These are phyloP conservation scores for Tethea ocularis DNA, from an alignment of 2,888 invertebrate genomes.

Conservation along the genomic window DNA sequence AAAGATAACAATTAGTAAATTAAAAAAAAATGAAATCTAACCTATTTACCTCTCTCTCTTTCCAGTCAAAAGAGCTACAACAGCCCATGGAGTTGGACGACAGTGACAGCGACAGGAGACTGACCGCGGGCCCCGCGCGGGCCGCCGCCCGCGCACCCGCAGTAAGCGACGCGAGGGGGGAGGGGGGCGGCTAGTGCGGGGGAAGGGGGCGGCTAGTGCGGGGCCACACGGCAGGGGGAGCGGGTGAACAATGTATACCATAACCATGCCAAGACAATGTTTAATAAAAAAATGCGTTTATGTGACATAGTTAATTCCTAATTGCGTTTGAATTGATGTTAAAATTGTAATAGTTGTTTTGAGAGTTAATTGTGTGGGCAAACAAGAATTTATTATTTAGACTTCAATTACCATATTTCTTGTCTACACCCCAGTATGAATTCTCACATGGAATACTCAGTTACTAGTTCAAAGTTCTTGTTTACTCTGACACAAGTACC, in stretches of 20 bases:
- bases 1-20: too few relatives aligned
- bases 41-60: conserved; percentile 40
- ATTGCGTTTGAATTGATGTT: not conserved
- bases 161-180: conserved; percentile 42
- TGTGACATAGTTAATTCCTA: not conserved
- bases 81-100: conserved; percentile 86
- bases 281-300: not conserved
- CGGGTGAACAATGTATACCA: not conserved
- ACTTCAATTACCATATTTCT: not conserved
- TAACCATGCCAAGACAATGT: conserved; percentile 1
- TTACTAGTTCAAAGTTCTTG: not conserved
- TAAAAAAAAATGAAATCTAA: conserved; percentile 15
- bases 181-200: conserved; percentile 14
- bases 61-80: conserved; percentile 85
- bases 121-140: conserved; percentile 85
- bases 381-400: not conserved
- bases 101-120: conserved; percentile 86
- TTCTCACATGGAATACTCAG: not conserved
- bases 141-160: conserved; percentile 74
- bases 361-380: not conserved
- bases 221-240: conserved; percentile 7
- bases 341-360: not conserved
- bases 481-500: not conserved
- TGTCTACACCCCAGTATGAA: not conserved
- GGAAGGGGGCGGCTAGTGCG: conserved; percentile 11